phyloP scores from a whole-genome alignment of 2,888 invertebrate species.

The Pseudolycoriella hygida region DNA sequence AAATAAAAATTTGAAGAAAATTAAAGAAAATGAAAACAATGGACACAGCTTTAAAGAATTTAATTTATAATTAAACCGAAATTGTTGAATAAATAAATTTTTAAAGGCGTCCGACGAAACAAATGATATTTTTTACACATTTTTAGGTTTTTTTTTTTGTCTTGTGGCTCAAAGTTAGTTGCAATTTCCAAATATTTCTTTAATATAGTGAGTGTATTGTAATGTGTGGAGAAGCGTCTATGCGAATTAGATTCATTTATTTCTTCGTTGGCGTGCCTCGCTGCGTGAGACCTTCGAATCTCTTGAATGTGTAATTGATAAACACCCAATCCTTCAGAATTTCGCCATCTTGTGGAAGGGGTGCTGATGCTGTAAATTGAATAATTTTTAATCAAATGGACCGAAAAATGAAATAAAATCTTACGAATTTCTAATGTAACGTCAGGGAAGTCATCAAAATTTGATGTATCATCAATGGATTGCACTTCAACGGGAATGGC shows the following conservation, averaged over 20 bases:
- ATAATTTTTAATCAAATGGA: conserved; percentile 2
- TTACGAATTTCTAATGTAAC: conserved; percentile 96
- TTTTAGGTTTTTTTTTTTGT: too few relatives aligned
- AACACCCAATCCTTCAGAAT: conserved; percentile 99
- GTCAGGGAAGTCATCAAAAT: conserved; percentile 99
- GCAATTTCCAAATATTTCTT: too few relatives aligned
- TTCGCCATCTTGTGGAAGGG: conserved; percentile 78
- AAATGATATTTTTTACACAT: too few relatives aligned
- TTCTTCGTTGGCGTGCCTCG: conserved; percentile 69
- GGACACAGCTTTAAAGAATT: too few relatives aligned
- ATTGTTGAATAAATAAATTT: too few relatives aligned
- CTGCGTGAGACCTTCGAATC: conserved; percentile 94
- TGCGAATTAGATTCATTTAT: conserved; percentile 24
- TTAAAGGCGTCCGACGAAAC: too few relatives aligned
- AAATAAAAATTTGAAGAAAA: too few relatives aligned
- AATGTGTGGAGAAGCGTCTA: too few relatives aligned
- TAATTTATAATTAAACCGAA: too few relatives aligned
- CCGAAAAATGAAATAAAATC: conserved; percentile 24
- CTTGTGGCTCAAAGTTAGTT: too few relatives aligned
- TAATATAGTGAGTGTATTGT: too few relatives aligned
- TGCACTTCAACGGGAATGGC: conserved; percentile 95
- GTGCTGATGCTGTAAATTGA: conserved; percentile 54
- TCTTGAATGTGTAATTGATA: conserved; percentile 98
- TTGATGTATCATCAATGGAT: conserved; percentile 98
- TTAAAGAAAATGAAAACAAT: too few relatives aligned